These are phyloP conservation scores for Ailuropoda melanoleuca DNA, from an alignment of 2,113 vertebrate species.

Conservation along the genomic window DNA sequence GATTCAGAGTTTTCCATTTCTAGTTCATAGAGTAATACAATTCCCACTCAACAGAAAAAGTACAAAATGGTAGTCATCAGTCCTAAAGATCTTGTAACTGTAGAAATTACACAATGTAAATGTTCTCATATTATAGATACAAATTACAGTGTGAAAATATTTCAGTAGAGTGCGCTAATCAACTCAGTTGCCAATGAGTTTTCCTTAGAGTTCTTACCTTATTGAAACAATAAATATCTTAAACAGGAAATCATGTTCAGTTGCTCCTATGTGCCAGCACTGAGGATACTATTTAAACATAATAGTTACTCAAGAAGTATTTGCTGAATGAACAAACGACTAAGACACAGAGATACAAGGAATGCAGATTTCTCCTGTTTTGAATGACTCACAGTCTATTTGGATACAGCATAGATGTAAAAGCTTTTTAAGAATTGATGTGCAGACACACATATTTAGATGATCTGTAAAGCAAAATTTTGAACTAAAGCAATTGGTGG, in stretches of 20 bases:
- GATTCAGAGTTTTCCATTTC: constrained; percentile 25
- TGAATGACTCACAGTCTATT: background rate
- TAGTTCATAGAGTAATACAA: background rate
- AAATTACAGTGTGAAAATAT: background rate
- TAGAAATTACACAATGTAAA: background rate
- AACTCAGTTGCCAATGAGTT: background rate
- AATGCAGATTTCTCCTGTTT: background rate
- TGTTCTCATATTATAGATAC: background rate
- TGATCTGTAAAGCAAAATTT: background rate
- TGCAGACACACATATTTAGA: background rate
- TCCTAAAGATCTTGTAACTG: background rate
- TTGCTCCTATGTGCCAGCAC: background rate
- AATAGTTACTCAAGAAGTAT: background rate
- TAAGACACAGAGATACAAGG: background rate
- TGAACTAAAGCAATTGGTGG: background rate
- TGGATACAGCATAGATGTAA: background rate
- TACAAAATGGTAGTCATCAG: background rate
- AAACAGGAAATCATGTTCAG: background rate
- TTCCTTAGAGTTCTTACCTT: background rate
- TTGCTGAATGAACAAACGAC: background rate
- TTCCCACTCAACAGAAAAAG: background rate
- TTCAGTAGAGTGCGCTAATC: background rate
- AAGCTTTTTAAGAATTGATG: background rate
- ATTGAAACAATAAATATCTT: background rate
- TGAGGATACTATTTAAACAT: background rate